Evolutionary conservation across 2,113 vertebrate genomes (phyloP), one percentile per base, ranked within the genome.

Genomic region (Columba janthina): DNA sequence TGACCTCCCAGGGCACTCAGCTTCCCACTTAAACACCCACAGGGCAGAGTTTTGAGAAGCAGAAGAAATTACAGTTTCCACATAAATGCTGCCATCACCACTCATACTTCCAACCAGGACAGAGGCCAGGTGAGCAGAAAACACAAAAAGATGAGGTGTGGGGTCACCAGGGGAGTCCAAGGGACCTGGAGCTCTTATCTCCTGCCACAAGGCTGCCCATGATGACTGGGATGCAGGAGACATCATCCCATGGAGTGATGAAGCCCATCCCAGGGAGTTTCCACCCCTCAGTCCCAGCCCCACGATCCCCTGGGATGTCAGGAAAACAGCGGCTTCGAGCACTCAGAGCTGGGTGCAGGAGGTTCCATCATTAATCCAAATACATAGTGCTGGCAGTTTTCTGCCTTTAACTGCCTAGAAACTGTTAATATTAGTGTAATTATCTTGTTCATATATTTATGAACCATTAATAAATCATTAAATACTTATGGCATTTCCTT

Each of bases 391-490:
- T 58, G 76, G 7, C 31, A 42, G 25, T 70, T 85, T 26, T 38
- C 84, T 65, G 48, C 82, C 88, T 89, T 70, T 77, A 79, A 50
- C 77, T 56, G 50, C 56, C 80, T 80, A 40, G 32, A 86, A 18
- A 25, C 54, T 71, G 51, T 85, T 95, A 81, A 40, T 81, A 81
- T 62, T 95, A 56, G 26, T 50, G 53, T 42, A 77, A 84, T 1
- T 2, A 50, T 31, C 75, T 71, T 44, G 10, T 85, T 96, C 31
- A 81, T 66, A 40, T 80, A 90, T 86, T 91, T 86, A 84, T 58
- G 78, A 94, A 78, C 48, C 81, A 82, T 91, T 75, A 85, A 93
- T 94, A 95, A 97, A 81, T 90, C 95, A 93, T 96, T 81, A 95
- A 88, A 40, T 75, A 48, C 65, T 81, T 72, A 91, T 78, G 78